phyloP scores from a whole-genome alignment of 1,140 invertebrate species.

The Hyphantria cunea region DNA sequence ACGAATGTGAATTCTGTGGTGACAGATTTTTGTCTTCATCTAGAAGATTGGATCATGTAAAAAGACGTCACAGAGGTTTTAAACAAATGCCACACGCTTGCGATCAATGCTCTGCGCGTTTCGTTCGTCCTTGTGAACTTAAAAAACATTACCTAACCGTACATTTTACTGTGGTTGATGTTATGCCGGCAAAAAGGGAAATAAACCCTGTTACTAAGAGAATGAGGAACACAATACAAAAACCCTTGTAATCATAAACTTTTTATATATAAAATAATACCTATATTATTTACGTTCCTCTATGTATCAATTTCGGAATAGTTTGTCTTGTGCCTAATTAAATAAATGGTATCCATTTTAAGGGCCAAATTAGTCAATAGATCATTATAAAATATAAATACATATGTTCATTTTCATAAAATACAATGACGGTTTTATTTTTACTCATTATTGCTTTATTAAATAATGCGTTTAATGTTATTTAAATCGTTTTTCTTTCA shows the following conservation, averaged over 20 bases:
- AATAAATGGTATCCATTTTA: too few species aligned
- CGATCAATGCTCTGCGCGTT: conserved; percentile 48
- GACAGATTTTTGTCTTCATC: conserved; percentile 76
- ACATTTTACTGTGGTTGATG: conserved; percentile 35
- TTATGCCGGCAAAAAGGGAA: conserved; percentile 23
- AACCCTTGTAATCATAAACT: not conserved
- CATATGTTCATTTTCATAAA: too few species aligned
- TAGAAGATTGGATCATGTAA: conserved; percentile 65
- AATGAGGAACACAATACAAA: conserved; percentile 6
- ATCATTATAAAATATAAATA: too few species aligned
- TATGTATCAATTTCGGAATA: too few species aligned
- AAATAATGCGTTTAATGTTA: too few species aligned
- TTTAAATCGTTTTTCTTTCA: too few species aligned
- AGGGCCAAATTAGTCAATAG: too few species aligned
- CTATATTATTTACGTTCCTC: too few species aligned
- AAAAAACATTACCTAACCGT: conserved; percentile 54
- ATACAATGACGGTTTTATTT: too few species aligned
- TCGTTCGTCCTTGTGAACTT: conserved; percentile 62
- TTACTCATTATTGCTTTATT: too few species aligned
- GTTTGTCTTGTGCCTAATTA: too few species aligned
- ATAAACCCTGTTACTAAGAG: conserved; percentile 10
- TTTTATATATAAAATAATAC: too few species aligned
- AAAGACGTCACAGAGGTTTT: conserved; percentile 56
- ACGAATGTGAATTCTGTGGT: conserved; percentile 86
- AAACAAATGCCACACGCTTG: conserved; percentile 56